phyloP scores from a whole-genome alignment of 2,113 vertebrate species.

The Tragulus kanchil region DNA sequence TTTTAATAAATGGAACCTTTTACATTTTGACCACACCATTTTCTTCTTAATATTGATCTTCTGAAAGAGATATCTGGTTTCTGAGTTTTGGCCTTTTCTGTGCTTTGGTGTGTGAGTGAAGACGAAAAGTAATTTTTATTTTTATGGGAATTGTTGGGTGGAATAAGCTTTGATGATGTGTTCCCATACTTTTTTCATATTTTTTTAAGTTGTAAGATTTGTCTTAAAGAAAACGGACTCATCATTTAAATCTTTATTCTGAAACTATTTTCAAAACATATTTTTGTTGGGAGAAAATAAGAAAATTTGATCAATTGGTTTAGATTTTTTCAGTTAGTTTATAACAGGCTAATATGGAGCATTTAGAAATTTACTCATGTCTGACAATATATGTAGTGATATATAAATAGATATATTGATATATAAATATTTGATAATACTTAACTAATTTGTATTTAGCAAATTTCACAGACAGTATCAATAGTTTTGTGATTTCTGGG shows the following conservation, averaged over 20 bases:
- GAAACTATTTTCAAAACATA: slow-evolving; percentile 5
- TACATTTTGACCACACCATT: not conserved
- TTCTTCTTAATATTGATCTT: not conserved
- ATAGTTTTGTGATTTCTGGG: not conserved
- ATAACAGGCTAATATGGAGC: not conserved
- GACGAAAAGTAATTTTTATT: not conserved
- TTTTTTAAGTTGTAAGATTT: not conserved
- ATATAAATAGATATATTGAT: not conserved
- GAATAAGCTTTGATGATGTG: not conserved
- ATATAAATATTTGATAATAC: not conserved
- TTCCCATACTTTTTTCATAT: not conserved
- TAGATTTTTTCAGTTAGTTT: not conserved
- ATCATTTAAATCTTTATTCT: not conserved
- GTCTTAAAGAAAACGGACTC: not conserved
- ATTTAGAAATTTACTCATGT: not conserved
- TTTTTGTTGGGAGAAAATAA: not conserved
- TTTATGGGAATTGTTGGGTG: not conserved
- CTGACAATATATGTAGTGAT: not conserved
- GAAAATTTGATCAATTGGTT: not conserved
- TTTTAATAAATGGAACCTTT: not conserved
- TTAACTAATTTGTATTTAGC: slow-evolving; percentile 18
- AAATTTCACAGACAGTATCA: slow-evolving; percentile 17
- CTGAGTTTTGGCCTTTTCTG: not conserved
- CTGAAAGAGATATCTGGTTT: not conserved
- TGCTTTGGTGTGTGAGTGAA: not conserved